phyloP scores from a whole-genome alignment of 2,888 invertebrate genomes.

The Agrochola lota region DNA sequence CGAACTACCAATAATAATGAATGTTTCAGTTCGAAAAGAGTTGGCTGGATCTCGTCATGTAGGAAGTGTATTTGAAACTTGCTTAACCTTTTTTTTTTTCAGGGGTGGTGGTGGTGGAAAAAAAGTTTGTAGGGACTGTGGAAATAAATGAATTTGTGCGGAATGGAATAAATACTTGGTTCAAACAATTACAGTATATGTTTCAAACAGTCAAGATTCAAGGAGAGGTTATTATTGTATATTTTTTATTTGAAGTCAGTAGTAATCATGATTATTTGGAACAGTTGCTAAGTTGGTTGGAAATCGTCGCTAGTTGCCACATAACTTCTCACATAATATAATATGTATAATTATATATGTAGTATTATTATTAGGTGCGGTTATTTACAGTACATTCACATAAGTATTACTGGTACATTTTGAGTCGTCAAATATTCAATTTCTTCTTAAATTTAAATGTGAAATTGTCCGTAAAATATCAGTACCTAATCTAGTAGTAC shows the following conservation, averaged over 20 bases:
- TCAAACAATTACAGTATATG: not conserved
- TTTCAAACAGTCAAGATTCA: constrained; percentile 27
- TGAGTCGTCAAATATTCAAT: not conserved
- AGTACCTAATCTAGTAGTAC: constrained; percentile 16
- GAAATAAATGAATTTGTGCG: not conserved
- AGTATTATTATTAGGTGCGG: constrained; percentile 12
- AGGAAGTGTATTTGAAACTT: not conserved
- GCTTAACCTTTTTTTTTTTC: not conserved
- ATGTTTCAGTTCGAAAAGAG: not conserved
- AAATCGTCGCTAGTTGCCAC: constrained; percentile 11
- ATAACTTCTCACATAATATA: constrained; percentile 29
- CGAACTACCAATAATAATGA: not conserved
- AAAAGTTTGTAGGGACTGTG: not conserved
- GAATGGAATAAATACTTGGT: not conserved
- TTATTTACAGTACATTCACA: constrained; percentile 15
- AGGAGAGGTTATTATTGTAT: constrained; percentile 30
- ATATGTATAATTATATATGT: constrained; percentile 25
- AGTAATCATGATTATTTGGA: constrained; percentile 39
- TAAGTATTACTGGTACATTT: constrained; percentile 22
- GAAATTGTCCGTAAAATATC: not conserved
- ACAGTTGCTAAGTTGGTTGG: constrained; percentile 9
- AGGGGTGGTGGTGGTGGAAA: not conserved
- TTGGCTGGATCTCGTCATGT: not conserved
- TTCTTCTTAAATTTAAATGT: constrained; percentile 7
- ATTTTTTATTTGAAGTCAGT: constrained; percentile 32